Conservation (phyloP, 2,113 vertebrate genomes). For the Abramis brama region DNA sequence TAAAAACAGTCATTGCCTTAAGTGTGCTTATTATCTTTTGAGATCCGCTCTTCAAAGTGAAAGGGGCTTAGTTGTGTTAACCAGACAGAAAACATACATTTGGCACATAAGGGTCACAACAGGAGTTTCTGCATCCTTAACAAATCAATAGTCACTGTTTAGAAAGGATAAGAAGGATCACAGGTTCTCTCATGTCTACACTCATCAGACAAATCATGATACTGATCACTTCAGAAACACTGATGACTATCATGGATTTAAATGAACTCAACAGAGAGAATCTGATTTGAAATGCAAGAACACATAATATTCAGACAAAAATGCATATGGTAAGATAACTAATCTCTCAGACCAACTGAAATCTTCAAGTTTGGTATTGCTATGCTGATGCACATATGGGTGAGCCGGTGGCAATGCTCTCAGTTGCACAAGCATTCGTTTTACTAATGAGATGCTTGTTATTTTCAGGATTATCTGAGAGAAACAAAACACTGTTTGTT, state of each 20-base stretch:
- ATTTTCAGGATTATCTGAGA: background rate
- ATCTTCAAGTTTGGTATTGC: background rate
- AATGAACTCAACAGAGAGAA: background rate
- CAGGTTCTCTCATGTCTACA: background rate
- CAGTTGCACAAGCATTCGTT: background rate
- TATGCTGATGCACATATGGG: background rate
- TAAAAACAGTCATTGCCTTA: background rate
- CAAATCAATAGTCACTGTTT: slow-evolving; percentile 2
- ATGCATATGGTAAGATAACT: background rate
- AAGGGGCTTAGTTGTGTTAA: background rate
- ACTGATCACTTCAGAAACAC: background rate
- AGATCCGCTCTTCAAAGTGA: background rate
- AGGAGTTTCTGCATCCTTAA: background rate
- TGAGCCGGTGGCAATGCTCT: background rate
- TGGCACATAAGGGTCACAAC: background rate
- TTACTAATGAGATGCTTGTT: background rate
- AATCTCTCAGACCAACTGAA: background rate
- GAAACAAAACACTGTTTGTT: background rate
- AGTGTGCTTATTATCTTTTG: background rate
- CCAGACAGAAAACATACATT: background rate
- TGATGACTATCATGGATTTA: background rate
- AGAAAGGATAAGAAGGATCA: background rate
- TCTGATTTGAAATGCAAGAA: background rate
- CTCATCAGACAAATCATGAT: background rate
- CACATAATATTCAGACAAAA: background rate